Evolutionary conservation across 2,797 vertebrate species (phyloP), one percentile per base, ranked within the genome.

Genomic region (Smutsia temminckii): DNA sequence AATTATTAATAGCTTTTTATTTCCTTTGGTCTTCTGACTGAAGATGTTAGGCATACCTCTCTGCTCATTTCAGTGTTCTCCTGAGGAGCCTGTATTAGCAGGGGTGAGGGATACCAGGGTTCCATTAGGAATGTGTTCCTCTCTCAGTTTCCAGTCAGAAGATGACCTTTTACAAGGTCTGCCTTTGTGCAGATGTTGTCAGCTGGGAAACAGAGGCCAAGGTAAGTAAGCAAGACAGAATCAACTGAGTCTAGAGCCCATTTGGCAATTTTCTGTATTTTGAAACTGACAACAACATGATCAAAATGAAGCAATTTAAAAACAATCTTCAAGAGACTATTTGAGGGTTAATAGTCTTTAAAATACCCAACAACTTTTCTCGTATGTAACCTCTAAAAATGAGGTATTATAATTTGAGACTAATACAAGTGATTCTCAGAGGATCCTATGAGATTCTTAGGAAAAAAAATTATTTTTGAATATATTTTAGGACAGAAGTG

Each of bases 281-380:
- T 46, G 40, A 91, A 93, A 85, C 21, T 68, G n/a, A 68, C 10
- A 53, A 37, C n/a, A 59, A 9, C 57, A 46, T 34, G 9, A 12
- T 64, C 25, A 32, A 66, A 84, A 66, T 87, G 69, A 89, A 86
- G 95, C 75, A 91, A 9, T 92, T 69, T 80, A 29, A 49, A 42
- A 86, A 49, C 37, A 74, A 16, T 89, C 81, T 90, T 64, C 81
- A 27, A 21, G 57, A 89, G 75, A 29, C 34, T 20, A 0, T 59
- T 55, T 64, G 46, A 85, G 34, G 23, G n/a, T 55, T 90, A 86
- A 18, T 49, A 8, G 13, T 83, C 34, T 46, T 66, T 59, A 77
- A 17, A 59, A 18, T 63, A 37, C 34, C 40, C 14, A 51, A 9
- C 6, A 87, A 37, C 16, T 63, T 95, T 37, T 53, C 75, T 71